phyloP scores from a whole-genome alignment of 2,888 invertebrate genomes.

The Eristalinus aeneus region DNA sequence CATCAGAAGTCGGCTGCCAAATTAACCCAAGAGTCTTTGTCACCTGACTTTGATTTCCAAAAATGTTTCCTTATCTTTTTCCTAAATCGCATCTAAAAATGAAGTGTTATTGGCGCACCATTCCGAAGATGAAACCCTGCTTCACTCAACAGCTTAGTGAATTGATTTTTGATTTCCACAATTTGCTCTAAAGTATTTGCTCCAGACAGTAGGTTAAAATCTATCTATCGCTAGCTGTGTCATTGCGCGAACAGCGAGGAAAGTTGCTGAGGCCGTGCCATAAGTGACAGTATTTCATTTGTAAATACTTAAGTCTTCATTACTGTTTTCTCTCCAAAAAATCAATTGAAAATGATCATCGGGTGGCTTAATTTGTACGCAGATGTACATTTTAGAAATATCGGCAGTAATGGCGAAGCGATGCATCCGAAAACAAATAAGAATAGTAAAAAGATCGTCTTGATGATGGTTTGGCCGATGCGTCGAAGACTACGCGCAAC shows the following conservation, averaged over 20 bases:
- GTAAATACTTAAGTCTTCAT: background rate
- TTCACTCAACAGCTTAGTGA: too few relatives aligned
- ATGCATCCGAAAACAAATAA: constrained; percentile 12
- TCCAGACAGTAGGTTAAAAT: background rate
- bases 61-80: too few relatives aligned
- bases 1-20: too few relatives aligned
- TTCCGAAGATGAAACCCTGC: too few relatives aligned
- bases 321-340: background rate
- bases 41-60: too few relatives aligned
- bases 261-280: too few relatives aligned
- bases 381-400: constrained; percentile 3
- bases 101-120: too few relatives aligned
- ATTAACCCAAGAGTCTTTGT: too few relatives aligned
- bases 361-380: background rate
- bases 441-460: constrained; percentile 2
- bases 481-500: background rate
- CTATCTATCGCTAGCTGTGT: background rate
- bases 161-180: background rate
- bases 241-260: too few relatives aligned
- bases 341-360: constrained; percentile 3
- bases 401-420: constrained; percentile 14
- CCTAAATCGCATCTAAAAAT: too few relatives aligned
- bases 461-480: background rate
- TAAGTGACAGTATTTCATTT: too few relatives aligned
- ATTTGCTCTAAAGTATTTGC: background rate